Base-by-base conservation (phyloP, 2,113 vertebrate species). In the Orthonyx spaldingii region DNA sequence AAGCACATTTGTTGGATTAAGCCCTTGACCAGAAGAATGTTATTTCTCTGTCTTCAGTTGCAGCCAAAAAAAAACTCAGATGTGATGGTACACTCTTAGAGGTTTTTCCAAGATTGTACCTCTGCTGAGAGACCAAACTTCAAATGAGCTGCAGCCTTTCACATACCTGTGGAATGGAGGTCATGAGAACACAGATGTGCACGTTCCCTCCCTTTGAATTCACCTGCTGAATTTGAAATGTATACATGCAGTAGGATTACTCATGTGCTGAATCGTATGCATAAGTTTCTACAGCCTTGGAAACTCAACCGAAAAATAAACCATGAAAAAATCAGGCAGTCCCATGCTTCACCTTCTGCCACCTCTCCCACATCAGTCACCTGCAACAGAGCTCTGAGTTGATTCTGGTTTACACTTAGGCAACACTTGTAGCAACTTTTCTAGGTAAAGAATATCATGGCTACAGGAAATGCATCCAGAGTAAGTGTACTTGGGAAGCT, bases 141-240 rank as follows among this genome's bases (percentile, higher is more conserved):
- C 60, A 63, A 52, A 64, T 1, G 10, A 39, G 26, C 33, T 77
- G 22, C 76, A 84, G 72, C 22, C 20, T 63, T 44, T 52, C n/a
- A 37, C 1, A 7, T 27, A 49, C 30, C 27, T 26, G 27, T 30
- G 30, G 18, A 27, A 47, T 6, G 47, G 33, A 41, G 60, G 37
- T 61, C 55, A 66, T 0, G 0, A 90, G 33, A 78, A 61, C 32
- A 37, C 3, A 24, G 0, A 0, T 7, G 20, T 32, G 24, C 23
- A 77, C 17, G 11, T 4, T 10, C 11, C 27, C 17, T 65, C 61
- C 55, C 10, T 78, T 42, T 61, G n/a, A 70, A 74, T 50, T 18
- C 64, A 28, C 30, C 32, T 33, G 16, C 65, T 93, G 75, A 23
- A 59, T 63, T 53, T 70, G 20, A 41, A 69, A 63, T 18, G n/a